phyloP scores from a whole-genome alignment of 2,113 vertebrate species.

The Cichladusa arquata region DNA sequence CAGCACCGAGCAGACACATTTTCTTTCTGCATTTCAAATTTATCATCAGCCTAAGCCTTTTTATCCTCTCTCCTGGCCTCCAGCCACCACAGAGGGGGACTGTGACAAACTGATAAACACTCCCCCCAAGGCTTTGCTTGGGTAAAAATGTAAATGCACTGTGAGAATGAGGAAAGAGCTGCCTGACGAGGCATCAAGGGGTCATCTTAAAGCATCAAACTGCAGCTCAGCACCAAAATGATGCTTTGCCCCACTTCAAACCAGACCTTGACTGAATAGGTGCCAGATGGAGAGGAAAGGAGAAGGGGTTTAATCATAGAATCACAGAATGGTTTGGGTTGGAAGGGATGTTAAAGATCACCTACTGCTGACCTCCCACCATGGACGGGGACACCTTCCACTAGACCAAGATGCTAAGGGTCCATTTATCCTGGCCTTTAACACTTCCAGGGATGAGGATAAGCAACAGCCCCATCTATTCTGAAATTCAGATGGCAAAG shows the following conservation, averaged over 20 bases:
- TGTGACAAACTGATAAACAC: slow-evolving; percentile 38
- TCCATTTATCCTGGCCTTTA: not conserved
- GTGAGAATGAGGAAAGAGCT: not conserved
- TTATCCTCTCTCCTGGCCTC: not conserved
- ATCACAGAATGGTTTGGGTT: not conserved
- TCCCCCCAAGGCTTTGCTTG: not conserved
- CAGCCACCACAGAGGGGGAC: not conserved
- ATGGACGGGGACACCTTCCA: not conserved
- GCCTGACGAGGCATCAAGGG: rapidly evolving
- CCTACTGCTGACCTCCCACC: not conserved
- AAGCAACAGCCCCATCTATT: not conserved
- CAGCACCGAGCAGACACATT: not conserved
- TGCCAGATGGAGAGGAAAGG: not conserved
- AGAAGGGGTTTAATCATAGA: not conserved
- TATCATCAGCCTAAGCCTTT: not conserved
- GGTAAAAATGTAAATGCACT: not conserved
- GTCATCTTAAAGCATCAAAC: not conserved
- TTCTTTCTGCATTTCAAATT: not conserved
- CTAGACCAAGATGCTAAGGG: not conserved
- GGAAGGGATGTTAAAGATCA: not conserved
- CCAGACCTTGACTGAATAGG: not conserved
- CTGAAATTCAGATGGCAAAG: not conserved
- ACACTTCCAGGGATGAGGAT: not conserved
- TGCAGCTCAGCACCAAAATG: not conserved
- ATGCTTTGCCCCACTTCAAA: not conserved